Evolutionary conservation across 2,113 vertebrate genomes (phyloP).

Genomic region (Pituophis catenifer): DNA sequence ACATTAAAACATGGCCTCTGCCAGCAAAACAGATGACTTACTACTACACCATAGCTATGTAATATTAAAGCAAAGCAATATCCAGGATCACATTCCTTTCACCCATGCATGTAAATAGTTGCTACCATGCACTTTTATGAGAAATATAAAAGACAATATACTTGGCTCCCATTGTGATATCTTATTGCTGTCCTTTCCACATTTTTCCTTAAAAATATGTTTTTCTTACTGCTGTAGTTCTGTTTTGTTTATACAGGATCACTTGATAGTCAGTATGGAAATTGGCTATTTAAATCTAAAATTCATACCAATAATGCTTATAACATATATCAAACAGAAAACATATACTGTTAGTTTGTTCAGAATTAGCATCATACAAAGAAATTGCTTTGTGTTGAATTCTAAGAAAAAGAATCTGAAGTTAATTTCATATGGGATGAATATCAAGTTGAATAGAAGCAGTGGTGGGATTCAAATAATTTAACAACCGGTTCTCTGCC

Average conservation of each 20-base stretch:
- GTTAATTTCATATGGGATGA: too few species aligned
- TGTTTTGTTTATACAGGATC: background rate
- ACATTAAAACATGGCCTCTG: background rate
- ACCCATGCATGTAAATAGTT: background rate
- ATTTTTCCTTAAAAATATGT: background rate
- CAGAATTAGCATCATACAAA: background rate
- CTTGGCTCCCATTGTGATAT: too few species aligned
- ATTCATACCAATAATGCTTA: background rate
- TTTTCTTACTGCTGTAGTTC: background rate
- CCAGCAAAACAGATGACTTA: background rate
- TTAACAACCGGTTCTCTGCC: too few species aligned
- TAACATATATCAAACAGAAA: background rate
- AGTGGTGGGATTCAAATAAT: too few species aligned
- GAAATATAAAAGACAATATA: too few species aligned
- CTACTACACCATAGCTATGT: background rate
- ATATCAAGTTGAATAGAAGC: background rate
- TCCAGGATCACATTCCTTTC: background rate
- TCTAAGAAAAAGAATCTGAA: too few species aligned
- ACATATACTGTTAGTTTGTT: background rate
- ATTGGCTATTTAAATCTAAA: background rate
- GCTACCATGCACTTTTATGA: background rate
- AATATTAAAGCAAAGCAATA: background rate
- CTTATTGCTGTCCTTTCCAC: too few species aligned
- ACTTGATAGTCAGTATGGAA: background rate
- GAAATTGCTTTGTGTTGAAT: too few species aligned